Percentiles rank a stretch among this genome's conserved stretches.
Evolutionary conservation across 2,797 vertebrate species (phyloP).

Genomic region (Hapalemur alaotrensis): DNA sequence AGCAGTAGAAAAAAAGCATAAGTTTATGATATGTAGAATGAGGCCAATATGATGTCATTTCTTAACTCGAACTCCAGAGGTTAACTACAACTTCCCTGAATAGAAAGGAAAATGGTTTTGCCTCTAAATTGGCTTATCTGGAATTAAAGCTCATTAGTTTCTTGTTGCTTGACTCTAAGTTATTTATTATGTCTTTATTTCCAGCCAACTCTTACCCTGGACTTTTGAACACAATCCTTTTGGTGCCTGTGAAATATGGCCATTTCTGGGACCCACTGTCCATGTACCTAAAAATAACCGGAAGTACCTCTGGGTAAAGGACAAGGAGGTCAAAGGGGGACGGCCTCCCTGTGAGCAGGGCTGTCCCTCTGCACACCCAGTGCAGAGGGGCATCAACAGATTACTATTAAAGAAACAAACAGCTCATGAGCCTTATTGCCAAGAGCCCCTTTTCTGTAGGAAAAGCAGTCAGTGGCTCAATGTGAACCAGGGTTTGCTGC

Average conservation of each 20-base stretch:
- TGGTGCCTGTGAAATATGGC: background rate
- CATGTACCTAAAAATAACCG: fast-evolving
- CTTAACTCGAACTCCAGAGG: background rate
- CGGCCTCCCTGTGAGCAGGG: fast-evolving
- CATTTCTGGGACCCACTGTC: fast-evolving
- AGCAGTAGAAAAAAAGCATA: background rate
- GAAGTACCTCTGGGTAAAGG: too few relatives aligned
- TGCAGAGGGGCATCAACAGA: background rate
- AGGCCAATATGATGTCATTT: background rate
- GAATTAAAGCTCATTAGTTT: background rate
- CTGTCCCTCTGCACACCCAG: fast-evolving
- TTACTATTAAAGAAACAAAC: background rate
- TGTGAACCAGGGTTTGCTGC: background rate
- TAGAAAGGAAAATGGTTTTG: background rate
- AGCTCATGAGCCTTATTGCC: background rate
- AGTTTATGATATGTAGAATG: too few relatives aligned
- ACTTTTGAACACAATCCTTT: background rate
- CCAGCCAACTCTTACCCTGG: too few relatives aligned
- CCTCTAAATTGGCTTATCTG: background rate
- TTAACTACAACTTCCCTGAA: background rate
- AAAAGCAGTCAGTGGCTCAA: background rate
- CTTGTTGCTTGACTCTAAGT: background rate
- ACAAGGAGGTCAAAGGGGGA: fast-evolving
- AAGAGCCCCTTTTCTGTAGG: background rate
- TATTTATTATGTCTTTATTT: background rate